Conservation (phyloP, 2,888 invertebrate species). For the Eupithecia exiguata region DNA sequence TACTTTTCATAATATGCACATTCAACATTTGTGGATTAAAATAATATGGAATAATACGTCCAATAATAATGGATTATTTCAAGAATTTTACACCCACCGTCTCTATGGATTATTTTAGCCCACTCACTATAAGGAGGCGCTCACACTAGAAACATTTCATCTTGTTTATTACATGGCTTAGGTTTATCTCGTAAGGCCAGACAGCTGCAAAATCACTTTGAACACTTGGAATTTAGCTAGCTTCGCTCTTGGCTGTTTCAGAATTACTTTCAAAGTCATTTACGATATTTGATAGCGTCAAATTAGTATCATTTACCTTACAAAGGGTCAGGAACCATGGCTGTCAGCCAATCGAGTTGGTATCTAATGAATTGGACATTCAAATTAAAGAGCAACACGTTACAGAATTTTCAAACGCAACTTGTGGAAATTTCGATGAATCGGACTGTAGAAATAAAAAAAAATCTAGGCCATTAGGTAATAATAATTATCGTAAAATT, state of each 20-base stretch:
- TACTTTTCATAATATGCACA: neutral
- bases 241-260: neutral
- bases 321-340: neutral
- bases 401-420: neutral
- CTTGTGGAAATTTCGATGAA: neutral
- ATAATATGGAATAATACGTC: neutral
- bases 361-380: neutral
- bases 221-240: constrained; percentile 4
- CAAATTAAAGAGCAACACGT: neutral
- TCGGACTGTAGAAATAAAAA: too few relatives aligned
- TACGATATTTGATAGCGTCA: constrained; percentile 17
- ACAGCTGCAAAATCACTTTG: constrained; percentile 13
- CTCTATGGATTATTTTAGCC: neutral
- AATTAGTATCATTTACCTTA: neutral
- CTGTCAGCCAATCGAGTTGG: neutral
- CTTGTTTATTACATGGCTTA: constrained; percentile 9
- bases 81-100: neutral
- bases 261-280: constrained; percentile 47
- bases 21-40: neutral
- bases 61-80: neutral
- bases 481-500: too few relatives aligned
- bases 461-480: too few relatives aligned
- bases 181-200: constrained; percentile 9
- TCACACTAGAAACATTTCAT: neutral
- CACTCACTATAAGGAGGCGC: neutral